Evolutionary conservation across 2,888 invertebrate genomes (phyloP).

Genomic region (Hemithea aestivaria): DNA sequence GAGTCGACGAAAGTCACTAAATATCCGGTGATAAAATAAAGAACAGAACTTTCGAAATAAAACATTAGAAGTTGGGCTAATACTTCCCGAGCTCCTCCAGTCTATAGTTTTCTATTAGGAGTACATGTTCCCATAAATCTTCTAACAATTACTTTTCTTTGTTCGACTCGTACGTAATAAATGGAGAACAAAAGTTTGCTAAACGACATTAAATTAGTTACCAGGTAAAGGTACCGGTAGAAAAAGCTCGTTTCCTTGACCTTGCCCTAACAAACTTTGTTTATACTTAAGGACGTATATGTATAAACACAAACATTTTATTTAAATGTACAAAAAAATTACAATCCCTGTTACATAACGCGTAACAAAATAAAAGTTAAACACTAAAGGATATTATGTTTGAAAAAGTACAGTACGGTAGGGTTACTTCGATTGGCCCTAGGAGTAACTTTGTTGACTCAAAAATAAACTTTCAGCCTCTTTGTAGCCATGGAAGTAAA

Average conservation of each 20-base stretch:
- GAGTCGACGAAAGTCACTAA: conserved; percentile 1
- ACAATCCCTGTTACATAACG: no score
- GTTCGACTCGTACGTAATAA: conserved; percentile 23
- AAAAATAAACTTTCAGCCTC: no score
- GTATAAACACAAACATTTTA: conserved; percentile 11
- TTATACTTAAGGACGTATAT: conserved; percentile 6
- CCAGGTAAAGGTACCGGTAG: conserved; percentile 34
- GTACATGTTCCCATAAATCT: conserved; percentile 24
- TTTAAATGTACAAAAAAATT: no score
- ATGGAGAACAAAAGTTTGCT: conserved; percentile 38
- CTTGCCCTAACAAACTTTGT: conserved; percentile 22
- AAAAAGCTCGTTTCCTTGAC: conserved; percentile 34
- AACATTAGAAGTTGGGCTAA: conserved; percentile 11
- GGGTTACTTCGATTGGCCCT: no score
- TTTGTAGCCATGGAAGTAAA: no score
- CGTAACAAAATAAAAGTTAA: no score
- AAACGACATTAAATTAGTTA: conserved; percentile 43
- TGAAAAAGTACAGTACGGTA: no score
- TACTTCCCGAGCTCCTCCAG: conserved; percentile 8
- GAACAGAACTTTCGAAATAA: conserved; percentile 5
- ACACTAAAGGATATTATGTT: no score
- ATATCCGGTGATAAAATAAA: conserved; percentile 4
- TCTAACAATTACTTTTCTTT: conserved; percentile 23
- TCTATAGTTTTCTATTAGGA: conserved; percentile 17
- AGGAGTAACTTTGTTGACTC: no score